phyloP scores from a whole-genome alignment of 2,113 vertebrate genomes.

The Mirza zaza region DNA sequence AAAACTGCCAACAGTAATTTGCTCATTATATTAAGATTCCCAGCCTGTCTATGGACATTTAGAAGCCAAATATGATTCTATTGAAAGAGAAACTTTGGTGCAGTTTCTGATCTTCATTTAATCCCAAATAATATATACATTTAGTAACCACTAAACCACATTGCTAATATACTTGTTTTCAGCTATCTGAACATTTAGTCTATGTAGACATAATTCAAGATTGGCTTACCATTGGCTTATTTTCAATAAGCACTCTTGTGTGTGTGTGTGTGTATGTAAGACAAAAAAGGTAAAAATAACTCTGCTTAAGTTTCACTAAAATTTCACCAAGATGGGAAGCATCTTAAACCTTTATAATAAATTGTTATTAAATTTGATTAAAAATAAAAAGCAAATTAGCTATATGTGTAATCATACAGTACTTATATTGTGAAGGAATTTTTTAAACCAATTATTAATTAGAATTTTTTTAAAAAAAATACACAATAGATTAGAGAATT shows the following conservation, averaged over 20 bases:
- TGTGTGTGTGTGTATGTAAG: background rate
- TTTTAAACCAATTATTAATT: background rate
- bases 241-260: background rate
- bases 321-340: slow-evolving; percentile 7
- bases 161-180: background rate
- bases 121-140: background rate
- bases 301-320: slow-evolving; percentile 9
- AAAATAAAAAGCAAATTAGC: background rate
- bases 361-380: background rate
- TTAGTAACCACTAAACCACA: background rate
- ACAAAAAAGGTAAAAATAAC: slow-evolving; percentile 8
- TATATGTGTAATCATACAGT: background rate
- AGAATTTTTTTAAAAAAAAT: background rate
- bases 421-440: background rate
- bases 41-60: slow-evolving; percentile 14
- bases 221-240: background rate
- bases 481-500: background rate
- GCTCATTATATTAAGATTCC: slow-evolving; percentile 29
- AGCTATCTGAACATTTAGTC: background rate
- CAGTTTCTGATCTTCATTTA: slow-evolving; percentile 22
- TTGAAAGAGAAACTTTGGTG: background rate
- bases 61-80: slow-evolving; percentile 44
- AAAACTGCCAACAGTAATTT: slow-evolving; percentile 52
- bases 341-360: background rate
- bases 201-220: slow-evolving; percentile 15